phyloP scores from a whole-genome alignment of 2,888 invertebrate genomes.

The Xanthorhoe designata region DNA sequence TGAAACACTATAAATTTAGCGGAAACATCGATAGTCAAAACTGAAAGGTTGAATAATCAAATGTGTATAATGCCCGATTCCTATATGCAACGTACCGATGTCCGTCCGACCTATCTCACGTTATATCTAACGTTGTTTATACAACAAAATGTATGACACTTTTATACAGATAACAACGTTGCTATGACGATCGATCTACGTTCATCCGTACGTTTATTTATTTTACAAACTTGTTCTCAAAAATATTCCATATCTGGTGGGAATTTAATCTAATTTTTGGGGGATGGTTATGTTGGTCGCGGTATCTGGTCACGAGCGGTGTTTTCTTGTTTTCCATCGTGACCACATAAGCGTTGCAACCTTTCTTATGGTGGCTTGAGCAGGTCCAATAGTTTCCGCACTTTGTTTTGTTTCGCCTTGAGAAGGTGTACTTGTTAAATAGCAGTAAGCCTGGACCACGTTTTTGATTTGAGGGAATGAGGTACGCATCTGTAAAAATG shows the following conservation, averaged over 20 bases:
- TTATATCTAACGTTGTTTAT: too few relatives aligned
- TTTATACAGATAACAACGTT: too few relatives aligned
- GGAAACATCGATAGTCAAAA: too few relatives aligned
- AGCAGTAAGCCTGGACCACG: constrained; percentile 60
- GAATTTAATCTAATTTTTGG: constrained; percentile 53
- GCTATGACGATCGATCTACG: too few relatives aligned
- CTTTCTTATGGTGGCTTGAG: constrained; percentile 72
- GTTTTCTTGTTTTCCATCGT: constrained; percentile 53
- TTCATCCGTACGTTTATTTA: too few relatives aligned
- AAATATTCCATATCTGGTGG: constrained; percentile 13
- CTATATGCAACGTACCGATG: too few relatives aligned
- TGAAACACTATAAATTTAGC: too few relatives aligned
- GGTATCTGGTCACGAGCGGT: constrained; percentile 54
- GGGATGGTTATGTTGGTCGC: constrained; percentile 60
- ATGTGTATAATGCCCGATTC: too few relatives aligned
- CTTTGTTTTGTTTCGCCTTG: constrained; percentile 62
- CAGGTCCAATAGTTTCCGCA: constrained; percentile 71
- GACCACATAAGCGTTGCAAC: constrained; percentile 65
- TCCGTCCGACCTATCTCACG: too few relatives aligned
- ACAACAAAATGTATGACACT: too few relatives aligned
- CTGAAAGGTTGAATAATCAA: too few relatives aligned
- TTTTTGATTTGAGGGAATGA: constrained; percentile 63
- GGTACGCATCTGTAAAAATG: constrained; percentile 59
- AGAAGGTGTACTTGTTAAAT: constrained; percentile 66
- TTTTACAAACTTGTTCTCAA: neutral